Conservation (phyloP, 2,888 invertebrate species). For the Ornithoptera alexandrae region DNA sequence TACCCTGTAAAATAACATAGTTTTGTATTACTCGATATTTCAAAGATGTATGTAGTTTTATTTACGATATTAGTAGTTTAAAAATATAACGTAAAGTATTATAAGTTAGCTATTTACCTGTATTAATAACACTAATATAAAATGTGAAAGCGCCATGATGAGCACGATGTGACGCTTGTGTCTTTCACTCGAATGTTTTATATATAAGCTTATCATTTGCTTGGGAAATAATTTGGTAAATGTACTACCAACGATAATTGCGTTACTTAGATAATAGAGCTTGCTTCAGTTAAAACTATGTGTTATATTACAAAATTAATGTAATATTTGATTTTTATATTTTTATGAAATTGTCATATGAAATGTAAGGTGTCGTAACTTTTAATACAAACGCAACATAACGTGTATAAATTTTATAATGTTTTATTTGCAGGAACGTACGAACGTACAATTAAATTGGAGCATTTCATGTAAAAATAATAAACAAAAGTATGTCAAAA, state of each 20-base stretch:
- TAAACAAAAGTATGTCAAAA: too few species aligned
- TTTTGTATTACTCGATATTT: constrained; percentile 1
- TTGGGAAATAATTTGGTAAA: constrained; percentile 51
- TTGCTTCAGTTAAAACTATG: constrained; percentile 6
- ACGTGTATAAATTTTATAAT: too few species aligned
- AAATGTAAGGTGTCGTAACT: neutral
- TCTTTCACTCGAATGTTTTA: constrained; percentile 44
- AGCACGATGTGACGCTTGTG: constrained; percentile 33
- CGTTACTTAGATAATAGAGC: constrained; percentile 22
- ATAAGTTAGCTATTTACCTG: constrained; percentile 53
- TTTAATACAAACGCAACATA: neutral
- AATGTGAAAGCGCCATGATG: constrained; percentile 59
- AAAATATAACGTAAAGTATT: constrained; percentile 2
- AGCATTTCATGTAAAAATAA: too few species aligned
- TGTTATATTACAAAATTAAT: constrained; percentile 16
- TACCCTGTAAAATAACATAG: constrained; percentile 45
- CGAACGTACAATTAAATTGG: too few species aligned
- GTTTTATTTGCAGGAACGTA: too few species aligned
- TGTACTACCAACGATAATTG: constrained; percentile 29
- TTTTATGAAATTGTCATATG: neutral
- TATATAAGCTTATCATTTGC: constrained; percentile 49
- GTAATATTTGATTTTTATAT: neutral
- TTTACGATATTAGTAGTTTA: neutral
- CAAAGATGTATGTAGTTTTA: neutral
- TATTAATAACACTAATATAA: constrained; percentile 57